A percentile compares a stretch with the other conserved stretches of the same genome.
These are phyloP conservation scores for Diadumene lineata DNA, from an alignment of 92 coral and sea anemone species.

Conservation along the genomic window DNA sequence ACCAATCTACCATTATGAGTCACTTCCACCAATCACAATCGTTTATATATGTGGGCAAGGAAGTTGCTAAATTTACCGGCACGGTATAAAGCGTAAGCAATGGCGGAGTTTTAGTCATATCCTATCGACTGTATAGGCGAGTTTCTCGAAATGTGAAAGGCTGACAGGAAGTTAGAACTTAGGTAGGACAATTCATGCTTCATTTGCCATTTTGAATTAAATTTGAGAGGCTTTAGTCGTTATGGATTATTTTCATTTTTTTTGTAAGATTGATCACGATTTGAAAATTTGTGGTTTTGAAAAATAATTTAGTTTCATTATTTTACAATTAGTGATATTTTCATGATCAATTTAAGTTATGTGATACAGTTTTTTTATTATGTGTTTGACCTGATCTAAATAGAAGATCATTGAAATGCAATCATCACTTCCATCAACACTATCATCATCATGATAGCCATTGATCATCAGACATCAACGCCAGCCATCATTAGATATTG, in stretches of 20 bases:
- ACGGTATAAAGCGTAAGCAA: slow-evolving; percentile 24
- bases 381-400: no score
- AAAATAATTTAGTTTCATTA: background rate
- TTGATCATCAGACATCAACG: no score
- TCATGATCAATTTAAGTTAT: background rate
- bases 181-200: no score
- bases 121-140: background rate
- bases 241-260: no score
- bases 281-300: no score
- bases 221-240: no score
- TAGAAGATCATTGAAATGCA: no score
- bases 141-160: slow-evolving; percentile 9
- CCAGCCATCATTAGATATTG: no score
- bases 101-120: background rate
- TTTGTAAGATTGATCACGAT: no score
- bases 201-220: no score
- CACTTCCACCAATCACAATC: slow-evolving; percentile 41
- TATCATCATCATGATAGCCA: background rate
- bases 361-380: background rate
- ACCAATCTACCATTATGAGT: slow-evolving; percentile 12
- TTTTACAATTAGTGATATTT: background rate
- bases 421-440: no score
- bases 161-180: slow-evolving; percentile 5
- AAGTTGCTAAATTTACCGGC: slow-evolving; percentile 52
- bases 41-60: slow-evolving; percentile 17